Percentiles rank a stretch among this genome's conserved stretches.
phyloP scores from a whole-genome alignment of 1,140 invertebrate genomes.

The Ganaspis sp. region DNA sequence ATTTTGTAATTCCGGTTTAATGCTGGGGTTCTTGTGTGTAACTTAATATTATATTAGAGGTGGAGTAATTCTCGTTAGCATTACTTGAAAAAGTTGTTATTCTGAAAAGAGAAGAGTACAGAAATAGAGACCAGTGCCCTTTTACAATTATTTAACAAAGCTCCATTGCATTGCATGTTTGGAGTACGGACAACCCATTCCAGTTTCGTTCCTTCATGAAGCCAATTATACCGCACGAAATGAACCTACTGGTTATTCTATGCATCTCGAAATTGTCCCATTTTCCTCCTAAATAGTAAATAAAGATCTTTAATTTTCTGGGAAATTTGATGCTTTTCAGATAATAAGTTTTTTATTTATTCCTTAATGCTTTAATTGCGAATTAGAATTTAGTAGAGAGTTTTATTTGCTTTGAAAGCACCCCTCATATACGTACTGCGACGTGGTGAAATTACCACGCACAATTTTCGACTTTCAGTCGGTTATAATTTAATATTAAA shows the following conservation, averaged over 20 bases:
- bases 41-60: slow-evolving; percentile 41
- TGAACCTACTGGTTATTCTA: slow-evolving; percentile 11
- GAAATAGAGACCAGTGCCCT: slow-evolving; percentile 37
- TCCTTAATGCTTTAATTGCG: no score
- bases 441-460: no score
- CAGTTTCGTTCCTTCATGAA: slow-evolving; percentile 4
- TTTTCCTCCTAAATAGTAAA: not conserved
- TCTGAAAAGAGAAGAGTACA: slow-evolving; percentile 25
- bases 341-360: no score
- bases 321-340: not conserved
- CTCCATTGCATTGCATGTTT: slow-evolving; percentile 1
- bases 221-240: slow-evolving; percentile 17
- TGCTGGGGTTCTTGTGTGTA: not conserved
- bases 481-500: no score
- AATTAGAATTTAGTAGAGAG: no score
- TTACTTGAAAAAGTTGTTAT: slow-evolving; percentile 47
- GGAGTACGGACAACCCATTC: not conserved
- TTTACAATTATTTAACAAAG: slow-evolving; percentile 28
- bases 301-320: slow-evolving; percentile 2
- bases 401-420: no score
- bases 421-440: no score
- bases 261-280: slow-evolving; percentile 16
- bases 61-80: slow-evolving; percentile 50
- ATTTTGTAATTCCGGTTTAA: not conserved
- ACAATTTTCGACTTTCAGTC: no score